phyloP scores from a whole-genome alignment of 2,113 vertebrate genomes.

The Lophochroa leadbeateri region DNA sequence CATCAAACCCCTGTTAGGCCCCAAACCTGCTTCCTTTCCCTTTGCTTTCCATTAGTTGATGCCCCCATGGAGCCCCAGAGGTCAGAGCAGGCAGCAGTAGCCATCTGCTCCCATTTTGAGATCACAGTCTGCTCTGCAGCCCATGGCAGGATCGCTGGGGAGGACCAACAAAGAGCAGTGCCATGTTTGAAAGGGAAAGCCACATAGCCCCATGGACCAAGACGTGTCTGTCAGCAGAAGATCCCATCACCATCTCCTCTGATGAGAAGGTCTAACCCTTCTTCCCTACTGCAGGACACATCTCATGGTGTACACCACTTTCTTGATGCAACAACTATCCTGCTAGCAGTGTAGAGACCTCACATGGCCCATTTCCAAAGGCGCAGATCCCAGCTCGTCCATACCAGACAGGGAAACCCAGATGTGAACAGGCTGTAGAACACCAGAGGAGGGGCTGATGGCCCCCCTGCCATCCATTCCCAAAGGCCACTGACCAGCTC shows the following conservation, averaged over 20 bases:
- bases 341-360: neutral
- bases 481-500: neutral
- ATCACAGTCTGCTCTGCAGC: neutral
- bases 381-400: neutral
- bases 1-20: neutral
- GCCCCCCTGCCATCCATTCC: neutral
- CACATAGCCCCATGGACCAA: neutral
- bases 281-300: neutral
- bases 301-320: neutral
- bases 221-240: neutral
- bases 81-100: neutral
- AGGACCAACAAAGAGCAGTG: neutral
- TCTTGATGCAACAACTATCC: neutral
- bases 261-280: neutral
- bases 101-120: neutral
- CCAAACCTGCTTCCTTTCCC: neutral
- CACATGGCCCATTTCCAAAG: accelerated
- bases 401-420: neutral
- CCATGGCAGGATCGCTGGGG: neutral
- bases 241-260: neutral
- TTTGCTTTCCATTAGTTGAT: neutral
- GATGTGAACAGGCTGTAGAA: neutral
- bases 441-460: neutral
- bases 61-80: neutral
- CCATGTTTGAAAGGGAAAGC: accelerated